These are phyloP conservation scores for Noctua fimbriata DNA, from an alignment of 2,888 invertebrate genomes.

Conservation along the genomic window DNA sequence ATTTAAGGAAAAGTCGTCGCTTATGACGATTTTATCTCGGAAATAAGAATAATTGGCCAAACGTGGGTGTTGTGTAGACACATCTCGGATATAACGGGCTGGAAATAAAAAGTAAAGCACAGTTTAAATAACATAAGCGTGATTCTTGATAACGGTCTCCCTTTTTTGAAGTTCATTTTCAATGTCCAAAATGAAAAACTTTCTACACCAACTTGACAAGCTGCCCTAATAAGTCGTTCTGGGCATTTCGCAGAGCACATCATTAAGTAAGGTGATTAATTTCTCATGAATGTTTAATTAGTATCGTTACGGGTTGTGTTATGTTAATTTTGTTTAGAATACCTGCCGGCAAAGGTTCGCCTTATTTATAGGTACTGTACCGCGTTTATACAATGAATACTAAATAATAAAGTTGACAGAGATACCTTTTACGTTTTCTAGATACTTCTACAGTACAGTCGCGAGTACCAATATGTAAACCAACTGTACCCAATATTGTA, in stretches of 20 bases:
- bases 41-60: neutral
- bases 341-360: slow-evolving; percentile 36
- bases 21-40: neutral
- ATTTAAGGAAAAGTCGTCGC: neutral
- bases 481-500: neutral
- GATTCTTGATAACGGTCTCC: neutral
- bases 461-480: neutral
- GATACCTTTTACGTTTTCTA: slow-evolving; percentile 19
- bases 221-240: neutral
- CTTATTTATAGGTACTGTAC: slow-evolving; percentile 27
- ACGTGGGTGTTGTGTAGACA: neutral
- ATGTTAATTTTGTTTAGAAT: slow-evolving; percentile 56
- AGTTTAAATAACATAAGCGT: neutral
- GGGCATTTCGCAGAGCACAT: slow-evolving; percentile 2
- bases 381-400: slow-evolving; percentile 39
- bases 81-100: neutral
- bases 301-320: slow-evolving; percentile 30
- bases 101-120: neutral
- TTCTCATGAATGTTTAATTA: slow-evolving; percentile 60
- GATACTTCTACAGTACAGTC: slow-evolving; percentile 2
- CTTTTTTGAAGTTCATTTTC: neutral
- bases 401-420: slow-evolving; percentile 42
- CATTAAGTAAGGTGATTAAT: slow-evolving; percentile 55
- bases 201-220: neutral
- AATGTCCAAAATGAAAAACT: neutral